Evolutionary conservation across 1,140 invertebrate species (phyloP).

Genomic region (Glomeris maerens): DNA sequence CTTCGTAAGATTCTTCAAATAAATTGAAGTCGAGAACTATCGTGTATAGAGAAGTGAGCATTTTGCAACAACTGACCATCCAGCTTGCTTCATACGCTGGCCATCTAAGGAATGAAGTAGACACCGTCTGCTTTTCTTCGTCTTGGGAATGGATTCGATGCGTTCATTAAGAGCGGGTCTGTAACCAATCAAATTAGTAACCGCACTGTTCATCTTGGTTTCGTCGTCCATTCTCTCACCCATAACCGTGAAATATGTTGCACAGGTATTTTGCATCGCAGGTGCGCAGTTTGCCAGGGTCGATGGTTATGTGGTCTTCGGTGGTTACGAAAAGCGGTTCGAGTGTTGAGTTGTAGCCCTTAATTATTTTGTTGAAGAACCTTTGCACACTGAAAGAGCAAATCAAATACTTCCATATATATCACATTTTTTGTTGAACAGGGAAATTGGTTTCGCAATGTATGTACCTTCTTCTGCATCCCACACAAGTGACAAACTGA

Average conservation of each 20-base stretch:
- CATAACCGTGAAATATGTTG: slow-evolving; percentile 69
- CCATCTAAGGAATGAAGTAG: slow-evolving; percentile 73
- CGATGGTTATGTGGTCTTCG: slow-evolving; percentile 57
- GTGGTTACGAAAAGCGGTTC: slow-evolving; percentile 57
- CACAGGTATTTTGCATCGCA: slow-evolving; percentile 59
- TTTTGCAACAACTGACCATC: slow-evolving; percentile 20
- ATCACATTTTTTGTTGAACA: slow-evolving; percentile 4
- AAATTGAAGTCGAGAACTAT: no score
- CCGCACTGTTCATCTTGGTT: slow-evolving; percentile 5
- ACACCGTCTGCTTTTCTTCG: slow-evolving; percentile 73
- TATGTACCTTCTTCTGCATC: slow-evolving; percentile 67
- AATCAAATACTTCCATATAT: slow-evolving; percentile 20
- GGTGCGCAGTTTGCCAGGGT: slow-evolving; percentile 56
- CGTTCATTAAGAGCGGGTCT: slow-evolving; percentile 50
- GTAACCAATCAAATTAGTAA: slow-evolving; percentile 12
- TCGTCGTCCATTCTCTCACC: slow-evolving; percentile 38
- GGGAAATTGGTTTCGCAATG: neutral
- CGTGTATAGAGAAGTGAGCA: neutral
- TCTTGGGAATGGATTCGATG: slow-evolving; percentile 58
- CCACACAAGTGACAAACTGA: slow-evolving; percentile 80
- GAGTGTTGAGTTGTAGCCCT: slow-evolving; percentile 63
- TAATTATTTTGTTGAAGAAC: slow-evolving; percentile 63
- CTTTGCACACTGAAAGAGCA: slow-evolving; percentile 72
- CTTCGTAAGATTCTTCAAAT: neutral
- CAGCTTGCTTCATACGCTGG: slow-evolving; percentile 47